Evolutionary conservation across 2,888 invertebrate species (phyloP).

Genomic region (Margaritifera margaritifera): DNA sequence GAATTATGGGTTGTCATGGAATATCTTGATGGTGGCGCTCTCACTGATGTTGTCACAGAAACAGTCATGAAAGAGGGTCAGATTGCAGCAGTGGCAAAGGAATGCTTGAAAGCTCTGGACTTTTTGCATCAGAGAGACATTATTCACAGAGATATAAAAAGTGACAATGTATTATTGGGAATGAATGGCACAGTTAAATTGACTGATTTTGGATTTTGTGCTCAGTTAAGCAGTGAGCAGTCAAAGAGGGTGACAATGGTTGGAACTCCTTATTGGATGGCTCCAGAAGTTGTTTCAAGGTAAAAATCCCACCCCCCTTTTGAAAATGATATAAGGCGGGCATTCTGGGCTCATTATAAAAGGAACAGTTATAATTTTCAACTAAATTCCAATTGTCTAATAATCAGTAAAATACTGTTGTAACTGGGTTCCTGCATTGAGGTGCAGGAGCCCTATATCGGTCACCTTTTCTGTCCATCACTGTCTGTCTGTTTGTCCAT

Average conservation of each 20-base stretch:
- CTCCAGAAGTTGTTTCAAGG: constrained; percentile 82
- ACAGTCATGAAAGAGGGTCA: constrained; percentile 97
- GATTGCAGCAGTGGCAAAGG: constrained; percentile 94
- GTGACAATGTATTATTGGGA: constrained; percentile 95
- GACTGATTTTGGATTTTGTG: constrained; percentile 97
- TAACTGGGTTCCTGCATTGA: not conserved
- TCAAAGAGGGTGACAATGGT: constrained; percentile 93
- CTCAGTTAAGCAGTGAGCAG: constrained; percentile 94
- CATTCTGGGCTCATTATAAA: not conserved
- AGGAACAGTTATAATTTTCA: not conserved
- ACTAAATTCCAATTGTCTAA: not conserved
- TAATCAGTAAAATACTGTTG: not conserved
- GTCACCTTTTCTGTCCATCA: too few relatives aligned
- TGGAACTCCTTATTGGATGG: constrained; percentile 99
- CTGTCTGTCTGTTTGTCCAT: too few relatives aligned
- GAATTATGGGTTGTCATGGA: constrained; percentile 99
- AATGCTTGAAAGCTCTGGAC: constrained; percentile 89
- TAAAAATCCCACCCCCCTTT: constrained; percentile 22
- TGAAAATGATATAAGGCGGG: not conserved
- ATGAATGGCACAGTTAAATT: constrained; percentile 84
- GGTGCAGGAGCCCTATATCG: too few relatives aligned
- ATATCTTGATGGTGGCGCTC: constrained; percentile 87
- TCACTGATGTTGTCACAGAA: constrained; percentile 97
- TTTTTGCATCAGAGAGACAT: constrained; percentile 89
- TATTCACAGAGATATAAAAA: constrained; percentile 88